phyloP scores from a whole-genome alignment of 2,888 invertebrate genomes.

The Neoitamus cyanurus region DNA sequence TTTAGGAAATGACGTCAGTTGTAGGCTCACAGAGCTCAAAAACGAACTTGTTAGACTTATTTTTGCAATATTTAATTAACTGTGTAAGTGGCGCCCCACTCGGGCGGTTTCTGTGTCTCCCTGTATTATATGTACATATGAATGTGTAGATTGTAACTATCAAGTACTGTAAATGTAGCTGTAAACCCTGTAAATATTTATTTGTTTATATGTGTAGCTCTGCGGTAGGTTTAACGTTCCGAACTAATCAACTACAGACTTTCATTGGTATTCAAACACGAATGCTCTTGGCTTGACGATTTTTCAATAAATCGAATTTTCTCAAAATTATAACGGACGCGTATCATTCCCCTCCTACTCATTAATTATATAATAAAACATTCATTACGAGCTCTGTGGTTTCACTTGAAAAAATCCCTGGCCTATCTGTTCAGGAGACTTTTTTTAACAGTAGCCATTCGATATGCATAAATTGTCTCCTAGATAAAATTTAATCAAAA shows the following conservation, averaged over 20 bases:
- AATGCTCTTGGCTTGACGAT: slow-evolving; percentile 24
- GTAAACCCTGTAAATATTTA: slow-evolving; percentile 37
- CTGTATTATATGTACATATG: slow-evolving; percentile 31
- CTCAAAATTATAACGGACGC: slow-evolving; percentile 23
- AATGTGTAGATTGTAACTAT: slow-evolving; percentile 43
- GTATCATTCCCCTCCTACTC: background rate
- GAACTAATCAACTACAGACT: slow-evolving; percentile 30
- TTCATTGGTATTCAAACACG: slow-evolving; percentile 14
- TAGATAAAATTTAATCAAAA: too few relatives aligned
- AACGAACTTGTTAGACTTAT: slow-evolving; percentile 24
- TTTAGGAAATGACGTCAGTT: slow-evolving; percentile 14
- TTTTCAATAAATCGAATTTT: slow-evolving; percentile 35
- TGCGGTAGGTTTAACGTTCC: slow-evolving; percentile 16
- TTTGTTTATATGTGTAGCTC: slow-evolving; percentile 40
- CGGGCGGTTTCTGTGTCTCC: background rate
- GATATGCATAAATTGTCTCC: too few relatives aligned
- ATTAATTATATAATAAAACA: background rate
- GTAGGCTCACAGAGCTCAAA: background rate
- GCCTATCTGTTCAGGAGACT: too few relatives aligned
- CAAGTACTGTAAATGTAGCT: slow-evolving; percentile 29
- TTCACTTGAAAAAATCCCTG: background rate
- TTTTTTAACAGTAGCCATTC: too few relatives aligned
- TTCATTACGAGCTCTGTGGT: background rate
- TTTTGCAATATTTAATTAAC: slow-evolving; percentile 42
- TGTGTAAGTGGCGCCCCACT: background rate